These are phyloP conservation scores for Pluvianellus socialis DNA, from an alignment of 2,113 vertebrate genomes.

Conservation along the genomic window DNA sequence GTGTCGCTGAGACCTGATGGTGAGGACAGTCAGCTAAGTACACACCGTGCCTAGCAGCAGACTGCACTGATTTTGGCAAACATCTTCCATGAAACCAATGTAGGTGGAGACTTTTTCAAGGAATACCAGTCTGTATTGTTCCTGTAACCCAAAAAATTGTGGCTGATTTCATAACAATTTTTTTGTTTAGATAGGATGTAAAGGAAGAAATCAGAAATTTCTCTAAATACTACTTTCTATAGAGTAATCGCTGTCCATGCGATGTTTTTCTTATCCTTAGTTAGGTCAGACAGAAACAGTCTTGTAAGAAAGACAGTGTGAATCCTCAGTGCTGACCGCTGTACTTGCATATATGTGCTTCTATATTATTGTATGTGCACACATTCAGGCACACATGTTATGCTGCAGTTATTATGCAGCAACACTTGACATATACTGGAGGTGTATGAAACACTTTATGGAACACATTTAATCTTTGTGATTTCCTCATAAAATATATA, in stretches of 20 bases:
- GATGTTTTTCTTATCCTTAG: not conserved
- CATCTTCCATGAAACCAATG: not conserved
- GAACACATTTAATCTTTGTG: not conserved
- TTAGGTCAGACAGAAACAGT: not conserved
- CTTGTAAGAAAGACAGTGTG: not conserved
- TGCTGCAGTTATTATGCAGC: not conserved
- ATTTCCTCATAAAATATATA: not conserved
- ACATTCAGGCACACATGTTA: not conserved
- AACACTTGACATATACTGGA: not conserved
- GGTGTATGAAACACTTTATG: not conserved
- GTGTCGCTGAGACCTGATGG: not conserved
- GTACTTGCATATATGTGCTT: not conserved
- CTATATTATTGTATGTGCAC: not conserved
- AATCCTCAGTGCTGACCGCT: not conserved
- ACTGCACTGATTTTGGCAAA: not conserved
- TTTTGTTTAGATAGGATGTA: not conserved
- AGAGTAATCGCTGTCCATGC: not conserved
- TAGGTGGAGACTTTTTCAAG: not conserved
- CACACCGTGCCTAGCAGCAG: not conserved
- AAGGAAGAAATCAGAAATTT: not conserved
- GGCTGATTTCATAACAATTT: not conserved
- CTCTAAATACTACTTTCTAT: not conserved
- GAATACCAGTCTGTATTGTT: not conserved
- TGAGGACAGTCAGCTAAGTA: not conserved
- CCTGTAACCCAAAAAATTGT: not conserved